A percentile compares a stretch with the other conserved stretches of the same genome.
Evolutionary conservation across 2,888 invertebrate genomes (phyloP).

Genomic region (Leuctra nigra): DNA sequence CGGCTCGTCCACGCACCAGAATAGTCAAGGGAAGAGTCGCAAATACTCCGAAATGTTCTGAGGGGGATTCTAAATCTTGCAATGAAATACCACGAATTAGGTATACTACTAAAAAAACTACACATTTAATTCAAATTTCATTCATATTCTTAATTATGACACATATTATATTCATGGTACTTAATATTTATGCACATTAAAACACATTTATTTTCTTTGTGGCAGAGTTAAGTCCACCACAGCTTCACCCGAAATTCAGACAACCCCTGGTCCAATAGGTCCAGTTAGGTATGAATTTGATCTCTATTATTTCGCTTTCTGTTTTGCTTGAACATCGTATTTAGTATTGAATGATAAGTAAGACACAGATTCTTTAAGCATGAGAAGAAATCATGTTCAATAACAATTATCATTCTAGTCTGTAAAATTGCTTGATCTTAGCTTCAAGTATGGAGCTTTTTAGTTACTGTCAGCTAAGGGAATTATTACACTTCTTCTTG

Average conservation of each 20-base stretch:
- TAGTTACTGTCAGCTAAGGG: too few relatives aligned
- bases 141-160: neutral
- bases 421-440: too few relatives aligned
- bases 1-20: slow-evolving; percentile 18
- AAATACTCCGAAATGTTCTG: slow-evolving; percentile 15
- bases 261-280: slow-evolving; percentile 32
- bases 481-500: too few relatives aligned
- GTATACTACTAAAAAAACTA: neutral
- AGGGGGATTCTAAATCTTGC: neutral
- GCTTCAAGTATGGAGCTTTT: too few relatives aligned
- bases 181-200: too few relatives aligned
- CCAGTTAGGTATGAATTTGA: slow-evolving; percentile 34
- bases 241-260: slow-evolving; percentile 32
- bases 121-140: neutral
- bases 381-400: too few relatives aligned
- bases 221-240: slow-evolving; percentile 34
- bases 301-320: neutral
- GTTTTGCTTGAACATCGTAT: neutral
- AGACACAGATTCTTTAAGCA: too few relatives aligned
- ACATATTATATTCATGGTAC: neutral
- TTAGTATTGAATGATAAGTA: too few relatives aligned
- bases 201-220: slow-evolving; percentile 20
- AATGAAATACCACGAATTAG: slow-evolving; percentile 9
- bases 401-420: too few relatives aligned
- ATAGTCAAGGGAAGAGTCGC: slow-evolving; percentile 21